Evolutionary conservation across 2,113 vertebrate genomes (phyloP).

Genomic region (Onychostruthus taczanowskii): DNA sequence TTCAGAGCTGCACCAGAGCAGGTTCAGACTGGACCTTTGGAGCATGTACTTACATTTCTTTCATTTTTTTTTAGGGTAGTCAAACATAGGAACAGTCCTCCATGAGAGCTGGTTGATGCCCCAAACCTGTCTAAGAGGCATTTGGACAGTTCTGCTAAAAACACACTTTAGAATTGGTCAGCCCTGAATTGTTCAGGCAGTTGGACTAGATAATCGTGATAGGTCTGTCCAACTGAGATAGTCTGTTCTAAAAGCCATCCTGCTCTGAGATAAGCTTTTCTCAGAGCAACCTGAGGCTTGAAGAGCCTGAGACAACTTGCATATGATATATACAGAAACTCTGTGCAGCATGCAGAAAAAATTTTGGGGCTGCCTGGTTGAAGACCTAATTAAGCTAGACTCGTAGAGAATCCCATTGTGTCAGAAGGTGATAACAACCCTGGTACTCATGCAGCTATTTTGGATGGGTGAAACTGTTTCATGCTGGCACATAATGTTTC

Average conservation of each 20-base stretch:
- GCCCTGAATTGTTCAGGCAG: background rate
- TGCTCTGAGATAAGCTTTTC: background rate
- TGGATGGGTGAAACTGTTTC: background rate
- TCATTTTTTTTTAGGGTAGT: background rate
- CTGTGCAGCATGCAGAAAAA: rapidly evolving
- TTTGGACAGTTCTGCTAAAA: background rate
- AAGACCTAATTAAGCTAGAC: background rate
- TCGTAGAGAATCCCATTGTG: background rate
- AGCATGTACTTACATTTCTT: background rate
- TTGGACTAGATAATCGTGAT: background rate
- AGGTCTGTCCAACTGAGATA: background rate
- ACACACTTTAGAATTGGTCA: background rate
- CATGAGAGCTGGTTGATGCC: rapidly evolving
- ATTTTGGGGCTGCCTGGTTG: background rate
- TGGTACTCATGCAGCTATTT: background rate
- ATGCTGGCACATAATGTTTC: background rate
- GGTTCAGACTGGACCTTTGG: background rate
- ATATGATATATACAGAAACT: background rate
- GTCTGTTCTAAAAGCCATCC: background rate
- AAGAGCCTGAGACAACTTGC: background rate
- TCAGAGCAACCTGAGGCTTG: background rate
- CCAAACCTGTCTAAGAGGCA: background rate
- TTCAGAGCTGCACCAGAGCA: background rate
- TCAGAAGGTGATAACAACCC: background rate
- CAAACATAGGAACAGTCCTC: background rate